Evolutionary conservation across 2,797 vertebrate species (phyloP).

Genomic region (Sciurus vulgaris): DNA sequence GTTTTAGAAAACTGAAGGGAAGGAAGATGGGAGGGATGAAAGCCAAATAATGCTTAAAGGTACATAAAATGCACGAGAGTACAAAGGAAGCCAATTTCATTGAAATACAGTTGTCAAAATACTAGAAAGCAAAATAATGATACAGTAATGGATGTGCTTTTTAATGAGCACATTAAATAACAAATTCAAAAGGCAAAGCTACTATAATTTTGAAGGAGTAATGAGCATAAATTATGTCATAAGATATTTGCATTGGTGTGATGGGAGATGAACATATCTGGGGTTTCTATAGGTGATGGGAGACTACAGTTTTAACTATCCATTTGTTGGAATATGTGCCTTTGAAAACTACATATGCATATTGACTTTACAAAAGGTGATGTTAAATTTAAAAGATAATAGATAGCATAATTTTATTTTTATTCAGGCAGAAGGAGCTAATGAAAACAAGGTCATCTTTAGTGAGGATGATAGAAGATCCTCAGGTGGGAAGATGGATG

Average conservation of each 20-base stretch:
- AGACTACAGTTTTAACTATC: neutral
- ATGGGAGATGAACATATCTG: neutral
- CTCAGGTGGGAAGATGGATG: neutral
- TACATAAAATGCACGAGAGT: neutral
- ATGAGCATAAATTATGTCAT: neutral
- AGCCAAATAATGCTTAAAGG: neutral
- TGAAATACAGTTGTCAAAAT: slow-evolving; percentile 1
- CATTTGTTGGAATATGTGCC: neutral
- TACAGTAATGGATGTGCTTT: neutral
- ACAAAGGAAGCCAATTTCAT: slow-evolving; percentile 2
- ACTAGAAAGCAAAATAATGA: neutral
- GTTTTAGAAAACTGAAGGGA: neutral
- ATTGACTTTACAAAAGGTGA: slow-evolving; percentile 28
- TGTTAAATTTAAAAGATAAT: slow-evolving; percentile 7
- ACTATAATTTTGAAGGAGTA: neutral
- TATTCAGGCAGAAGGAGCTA: slow-evolving; percentile 3
- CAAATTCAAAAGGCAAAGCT: neutral
- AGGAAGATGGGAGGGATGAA: neutral
- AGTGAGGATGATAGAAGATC: neutral
- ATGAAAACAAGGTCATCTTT: neutral
- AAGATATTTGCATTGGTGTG: slow-evolving; percentile 10
- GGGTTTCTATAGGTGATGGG: neutral
- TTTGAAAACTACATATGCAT: neutral
- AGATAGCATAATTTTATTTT: slow-evolving; percentile 4
- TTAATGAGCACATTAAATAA: slow-evolving; percentile 15